Evolutionary conservation across 2,113 vertebrate genomes (phyloP).

Genomic region (Otocyon megalotis): DNA sequence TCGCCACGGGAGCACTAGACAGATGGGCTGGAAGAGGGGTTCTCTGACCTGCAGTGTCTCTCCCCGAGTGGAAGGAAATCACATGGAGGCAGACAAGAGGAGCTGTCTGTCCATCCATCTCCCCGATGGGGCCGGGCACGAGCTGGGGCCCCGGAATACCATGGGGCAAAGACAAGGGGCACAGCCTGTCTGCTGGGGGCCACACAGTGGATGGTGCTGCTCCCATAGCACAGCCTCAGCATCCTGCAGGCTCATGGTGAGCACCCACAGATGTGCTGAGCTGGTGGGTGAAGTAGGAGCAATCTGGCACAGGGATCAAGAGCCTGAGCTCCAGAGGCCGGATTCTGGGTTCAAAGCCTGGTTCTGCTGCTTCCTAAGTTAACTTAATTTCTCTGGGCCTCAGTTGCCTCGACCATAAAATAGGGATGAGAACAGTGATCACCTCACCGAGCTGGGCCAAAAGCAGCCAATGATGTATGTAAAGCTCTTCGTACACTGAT

Average conservation of each 20-base stretch:
- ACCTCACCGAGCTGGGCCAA: background rate
- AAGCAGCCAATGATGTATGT: background rate
- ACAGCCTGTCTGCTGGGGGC: background rate
- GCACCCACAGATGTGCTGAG: background rate
- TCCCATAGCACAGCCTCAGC: background rate
- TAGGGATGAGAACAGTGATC: background rate
- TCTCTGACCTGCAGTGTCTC: background rate
- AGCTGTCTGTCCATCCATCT: background rate
- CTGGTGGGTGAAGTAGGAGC: background rate
- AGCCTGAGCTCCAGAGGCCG: background rate
- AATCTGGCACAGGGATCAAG: background rate
- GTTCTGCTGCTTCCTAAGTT: background rate
- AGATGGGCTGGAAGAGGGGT: background rate
- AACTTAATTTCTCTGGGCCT: slow-evolving; percentile 3
- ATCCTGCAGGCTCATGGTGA: background rate
- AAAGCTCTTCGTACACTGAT: background rate
- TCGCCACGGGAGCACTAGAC: background rate
- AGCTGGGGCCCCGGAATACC: background rate
- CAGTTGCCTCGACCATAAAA: background rate
- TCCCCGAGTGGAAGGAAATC: background rate
- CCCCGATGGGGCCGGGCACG: background rate
- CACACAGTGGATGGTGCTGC: background rate
- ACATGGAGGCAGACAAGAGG: background rate
- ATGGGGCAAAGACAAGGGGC: background rate
- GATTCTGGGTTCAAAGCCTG: background rate